Conservation (phyloP, 1,140 invertebrate species). For the Brachionus manjavacas region DNA sequence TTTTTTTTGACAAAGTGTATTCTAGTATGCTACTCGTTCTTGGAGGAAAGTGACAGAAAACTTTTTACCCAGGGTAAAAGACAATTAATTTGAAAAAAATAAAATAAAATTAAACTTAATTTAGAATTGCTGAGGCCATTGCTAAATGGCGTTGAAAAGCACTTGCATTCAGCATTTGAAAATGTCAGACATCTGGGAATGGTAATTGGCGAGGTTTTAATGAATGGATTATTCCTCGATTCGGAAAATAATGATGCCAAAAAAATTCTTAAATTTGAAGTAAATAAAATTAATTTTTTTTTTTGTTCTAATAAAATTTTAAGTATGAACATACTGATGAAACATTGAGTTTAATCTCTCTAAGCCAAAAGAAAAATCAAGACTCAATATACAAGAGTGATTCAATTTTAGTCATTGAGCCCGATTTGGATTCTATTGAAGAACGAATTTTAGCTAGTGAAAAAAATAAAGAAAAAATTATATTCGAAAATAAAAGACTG, state of each 20-base stretch:
- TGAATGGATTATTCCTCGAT: background rate
- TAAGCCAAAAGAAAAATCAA: background rate
- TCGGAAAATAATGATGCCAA: background rate
- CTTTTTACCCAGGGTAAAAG: background rate
- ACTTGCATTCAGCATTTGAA: background rate
- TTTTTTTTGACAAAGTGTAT: background rate
- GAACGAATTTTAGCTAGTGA: background rate
- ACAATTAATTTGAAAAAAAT: background rate
- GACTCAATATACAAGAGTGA: background rate
- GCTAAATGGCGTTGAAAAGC: constrained; percentile 7
- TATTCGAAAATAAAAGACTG: constrained; percentile 23
- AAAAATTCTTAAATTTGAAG: constrained; percentile 26
- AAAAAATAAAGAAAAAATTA: background rate
- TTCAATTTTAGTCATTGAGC: background rate
- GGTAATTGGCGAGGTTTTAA: background rate
- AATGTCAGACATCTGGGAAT: background rate
- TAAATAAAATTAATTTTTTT: background rate
- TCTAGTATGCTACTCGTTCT: background rate
- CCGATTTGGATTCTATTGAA: background rate
- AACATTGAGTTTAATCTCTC: background rate
- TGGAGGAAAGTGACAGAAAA: background rate
- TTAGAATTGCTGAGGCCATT: background rate
- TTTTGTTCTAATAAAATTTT: background rate
- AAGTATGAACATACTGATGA: constrained; percentile 21
- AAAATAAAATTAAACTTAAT: background rate